These are phyloP conservation scores for Catajapyx aquilonaris DNA, from an alignment of 1,140 invertebrate species.

Conservation along the genomic window DNA sequence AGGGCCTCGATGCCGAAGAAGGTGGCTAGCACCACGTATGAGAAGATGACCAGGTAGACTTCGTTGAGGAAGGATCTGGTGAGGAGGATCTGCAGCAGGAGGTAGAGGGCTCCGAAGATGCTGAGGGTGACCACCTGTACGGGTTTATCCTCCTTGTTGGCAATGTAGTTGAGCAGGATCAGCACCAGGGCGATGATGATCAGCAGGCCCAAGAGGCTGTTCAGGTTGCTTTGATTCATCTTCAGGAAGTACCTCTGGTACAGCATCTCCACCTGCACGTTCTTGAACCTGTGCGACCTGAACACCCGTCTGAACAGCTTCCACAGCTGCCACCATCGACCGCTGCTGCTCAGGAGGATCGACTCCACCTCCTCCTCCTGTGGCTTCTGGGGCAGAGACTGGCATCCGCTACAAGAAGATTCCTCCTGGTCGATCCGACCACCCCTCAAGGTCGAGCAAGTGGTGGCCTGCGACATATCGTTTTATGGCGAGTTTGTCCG, in stretches of 20 bases:
- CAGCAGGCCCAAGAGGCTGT: constrained; percentile 53
- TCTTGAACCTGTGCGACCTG: constrained; percentile 41
- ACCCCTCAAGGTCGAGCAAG: no score
- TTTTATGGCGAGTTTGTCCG: no score
- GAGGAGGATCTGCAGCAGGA: constrained; percentile 23
- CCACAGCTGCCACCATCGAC: constrained; percentile 13
- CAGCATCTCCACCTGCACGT: constrained; percentile 63
- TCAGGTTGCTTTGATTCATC: constrained; percentile 79
- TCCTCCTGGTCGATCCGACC: no score
- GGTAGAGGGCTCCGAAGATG: constrained; percentile 20
- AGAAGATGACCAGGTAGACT: constrained; percentile 59
- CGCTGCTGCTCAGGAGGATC: constrained; percentile 11
- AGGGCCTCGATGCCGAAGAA: constrained; percentile 40
- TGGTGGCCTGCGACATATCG: no score
- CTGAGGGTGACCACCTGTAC: constrained; percentile 2
- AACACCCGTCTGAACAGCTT: constrained; percentile 22
- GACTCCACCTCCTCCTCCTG: constrained; percentile 11
- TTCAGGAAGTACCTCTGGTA: constrained; percentile 82
- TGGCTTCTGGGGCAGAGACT: no score
- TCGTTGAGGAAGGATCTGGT: constrained; percentile 68
- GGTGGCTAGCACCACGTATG: constrained; percentile 52
- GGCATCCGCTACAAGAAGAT: no score
- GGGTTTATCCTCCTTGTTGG: constrained; percentile 14
- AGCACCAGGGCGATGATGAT: constrained; percentile 42
- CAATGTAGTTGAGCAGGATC: constrained; percentile 19